Percentiles rank a stretch among this genome's conserved stretches.
Conservation (phyloP, 1,140 invertebrate genomes). For the Antheraea pernyi region DNA sequence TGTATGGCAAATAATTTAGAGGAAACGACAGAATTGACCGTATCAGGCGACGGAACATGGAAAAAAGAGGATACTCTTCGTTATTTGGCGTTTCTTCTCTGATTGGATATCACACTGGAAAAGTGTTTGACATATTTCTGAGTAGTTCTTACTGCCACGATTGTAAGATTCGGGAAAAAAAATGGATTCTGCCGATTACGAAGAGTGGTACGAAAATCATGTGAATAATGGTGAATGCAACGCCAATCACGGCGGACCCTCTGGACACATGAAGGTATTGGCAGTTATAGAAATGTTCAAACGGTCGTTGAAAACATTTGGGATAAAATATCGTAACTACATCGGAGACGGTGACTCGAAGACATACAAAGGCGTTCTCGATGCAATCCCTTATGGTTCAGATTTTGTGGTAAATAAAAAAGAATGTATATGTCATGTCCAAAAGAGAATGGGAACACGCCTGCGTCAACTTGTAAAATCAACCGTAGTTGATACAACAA, state of each 20-base stretch:
- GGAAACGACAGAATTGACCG: conserved; percentile 11
- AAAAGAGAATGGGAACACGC: not conserved
- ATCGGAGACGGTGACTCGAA: conserved; percentile 13
- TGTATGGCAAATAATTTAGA: not conserved
- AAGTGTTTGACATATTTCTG: not conserved
- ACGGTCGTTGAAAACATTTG: conserved; percentile 4
- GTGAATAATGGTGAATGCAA: not conserved
- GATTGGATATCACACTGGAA: not conserved
- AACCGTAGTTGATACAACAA: too few relatives aligned
- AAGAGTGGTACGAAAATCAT: conserved; percentile 1
- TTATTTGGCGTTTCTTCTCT: not conserved
- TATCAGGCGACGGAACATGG: conserved; percentile 14
- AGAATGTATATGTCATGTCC: not conserved
- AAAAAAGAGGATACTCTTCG: conserved; percentile 12
- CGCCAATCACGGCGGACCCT: conserved; percentile 2
- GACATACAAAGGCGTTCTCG: not conserved
- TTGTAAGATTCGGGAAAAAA: not conserved
- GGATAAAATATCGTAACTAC: conserved; percentile 11
- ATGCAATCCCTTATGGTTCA: not conserved
- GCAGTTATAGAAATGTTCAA: conserved; percentile 10
- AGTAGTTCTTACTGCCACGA: not conserved
- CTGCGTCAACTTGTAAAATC: not conserved
- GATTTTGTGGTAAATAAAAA: not conserved
- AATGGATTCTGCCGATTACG: not conserved
- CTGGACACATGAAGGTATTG: conserved; percentile 11